These are phyloP conservation scores for Pachymerium ferrugineum DNA, from an alignment of 2,888 invertebrate genomes.

Conservation along the genomic window DNA sequence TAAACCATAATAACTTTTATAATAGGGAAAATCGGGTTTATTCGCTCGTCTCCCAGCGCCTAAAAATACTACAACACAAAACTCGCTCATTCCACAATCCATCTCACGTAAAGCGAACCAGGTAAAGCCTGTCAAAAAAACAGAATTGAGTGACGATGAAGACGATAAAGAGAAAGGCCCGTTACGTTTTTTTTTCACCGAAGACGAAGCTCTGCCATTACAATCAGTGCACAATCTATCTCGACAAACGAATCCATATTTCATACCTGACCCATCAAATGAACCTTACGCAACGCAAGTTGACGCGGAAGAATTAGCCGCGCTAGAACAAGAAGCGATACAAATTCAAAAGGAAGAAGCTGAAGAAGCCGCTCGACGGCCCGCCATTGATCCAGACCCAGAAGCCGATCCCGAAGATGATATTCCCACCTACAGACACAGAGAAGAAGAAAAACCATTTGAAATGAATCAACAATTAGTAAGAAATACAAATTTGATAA, in stretches of 20 bases:
- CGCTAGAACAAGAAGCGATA: not conserved
- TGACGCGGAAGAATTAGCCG: not conserved
- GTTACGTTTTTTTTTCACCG: not conserved
- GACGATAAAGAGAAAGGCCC: not conserved
- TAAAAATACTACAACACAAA: not conserved
- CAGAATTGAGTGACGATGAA: not conserved
- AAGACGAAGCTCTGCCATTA: not conserved
- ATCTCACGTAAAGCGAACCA: not conserved
- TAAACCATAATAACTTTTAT: not conserved
- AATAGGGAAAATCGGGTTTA: not conserved
- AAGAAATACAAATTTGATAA: not conserved
- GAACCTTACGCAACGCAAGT: not conserved
- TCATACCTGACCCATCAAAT: not conserved
- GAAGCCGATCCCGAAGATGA: not conserved
- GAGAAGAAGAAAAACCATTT: not conserved
- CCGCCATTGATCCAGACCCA: not conserved
- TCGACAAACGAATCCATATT: too few species aligned
- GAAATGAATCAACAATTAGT: not conserved
- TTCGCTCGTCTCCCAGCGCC: conserved; percentile 5
- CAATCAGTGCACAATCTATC: too few species aligned
- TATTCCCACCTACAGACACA: not conserved
- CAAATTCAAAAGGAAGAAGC: not conserved
- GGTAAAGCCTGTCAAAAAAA: not conserved
- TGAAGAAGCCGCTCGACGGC: not conserved
- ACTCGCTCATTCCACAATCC: not conserved